A percentile compares a stretch with the other conserved stretches of the same genome.
Evolutionary conservation across 2,797 vertebrate species (phyloP).

Genomic region (Serranus cabrilla): DNA sequence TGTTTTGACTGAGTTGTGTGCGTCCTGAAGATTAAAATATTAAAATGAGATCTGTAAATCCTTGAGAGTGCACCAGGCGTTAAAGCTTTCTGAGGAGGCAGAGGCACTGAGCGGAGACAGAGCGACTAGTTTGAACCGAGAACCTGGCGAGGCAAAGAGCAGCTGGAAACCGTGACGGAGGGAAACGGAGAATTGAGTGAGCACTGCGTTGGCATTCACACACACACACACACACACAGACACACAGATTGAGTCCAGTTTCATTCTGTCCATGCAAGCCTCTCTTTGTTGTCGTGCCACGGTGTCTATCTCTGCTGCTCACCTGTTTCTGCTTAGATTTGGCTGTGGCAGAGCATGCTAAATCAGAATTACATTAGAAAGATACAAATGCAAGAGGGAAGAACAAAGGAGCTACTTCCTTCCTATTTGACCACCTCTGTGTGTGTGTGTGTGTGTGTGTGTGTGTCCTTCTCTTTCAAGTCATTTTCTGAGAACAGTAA

Average conservation of each 20-base stretch:
- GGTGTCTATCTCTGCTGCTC: conserved; percentile 52
- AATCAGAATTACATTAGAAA: conserved; percentile 74
- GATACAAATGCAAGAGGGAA: conserved; percentile 51
- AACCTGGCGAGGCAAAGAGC: conserved; percentile 27
- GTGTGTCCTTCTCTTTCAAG: conserved; percentile 17
- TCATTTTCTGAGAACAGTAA: conserved; percentile 38
- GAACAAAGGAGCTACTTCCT: conserved; percentile 39
- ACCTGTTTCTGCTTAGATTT: conserved; percentile 81
- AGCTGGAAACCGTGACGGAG: conserved; percentile 61
- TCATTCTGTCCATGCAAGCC: background rate
- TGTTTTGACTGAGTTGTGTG: too few relatives aligned
- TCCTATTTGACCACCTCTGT: conserved; percentile 31
- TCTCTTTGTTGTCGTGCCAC: conserved; percentile 59
- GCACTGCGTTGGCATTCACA: background rate
- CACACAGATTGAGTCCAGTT: conserved; percentile 7
- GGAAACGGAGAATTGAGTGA: conserved; percentile 33
- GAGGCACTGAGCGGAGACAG: conserved; percentile 51
- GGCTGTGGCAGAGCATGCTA: conserved; percentile 58
- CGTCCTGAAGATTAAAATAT: too few relatives aligned
- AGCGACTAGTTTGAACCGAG: conserved; percentile 39
- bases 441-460: conserved; percentile 6
- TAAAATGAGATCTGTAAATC: too few relatives aligned
- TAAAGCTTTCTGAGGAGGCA: conserved; percentile 23
- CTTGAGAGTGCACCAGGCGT: background rate
- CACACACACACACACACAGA: background rate